phyloP scores from a whole-genome alignment of 2,888 invertebrate genomes.

The Cylloceria caligata region DNA sequence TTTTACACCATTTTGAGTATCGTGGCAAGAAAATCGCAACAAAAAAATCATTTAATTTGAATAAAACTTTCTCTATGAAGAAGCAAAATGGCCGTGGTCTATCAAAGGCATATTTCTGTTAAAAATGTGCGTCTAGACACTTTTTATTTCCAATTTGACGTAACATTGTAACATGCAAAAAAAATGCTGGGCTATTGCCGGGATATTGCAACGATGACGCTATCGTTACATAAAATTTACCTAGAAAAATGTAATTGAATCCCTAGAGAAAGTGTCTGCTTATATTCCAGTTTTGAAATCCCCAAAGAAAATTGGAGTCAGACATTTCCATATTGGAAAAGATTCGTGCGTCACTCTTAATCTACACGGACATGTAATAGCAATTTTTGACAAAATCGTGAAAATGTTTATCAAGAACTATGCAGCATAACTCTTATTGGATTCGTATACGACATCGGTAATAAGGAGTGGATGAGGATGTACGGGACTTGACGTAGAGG shows the following conservation, averaged over 20 bases:
- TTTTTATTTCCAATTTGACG: neutral
- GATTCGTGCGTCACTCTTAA: neutral
- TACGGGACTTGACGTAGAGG: neutral
- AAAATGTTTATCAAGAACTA: neutral
- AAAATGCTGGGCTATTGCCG: too few relatives aligned
- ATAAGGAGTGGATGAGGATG: constrained; percentile 19
- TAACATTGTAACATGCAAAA: neutral
- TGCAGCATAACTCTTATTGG: constrained; percentile 33
- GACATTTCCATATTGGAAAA: neutral
- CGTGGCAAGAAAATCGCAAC: too few relatives aligned
- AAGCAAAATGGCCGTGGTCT: too few relatives aligned
- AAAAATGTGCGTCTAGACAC: too few relatives aligned
- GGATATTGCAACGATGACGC: neutral
- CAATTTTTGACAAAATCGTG: neutral
- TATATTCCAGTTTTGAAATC: neutral
- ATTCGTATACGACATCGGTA: constrained; percentile 14
- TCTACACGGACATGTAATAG: neutral
- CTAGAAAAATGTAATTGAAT: neutral
- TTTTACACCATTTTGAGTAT: too few relatives aligned
- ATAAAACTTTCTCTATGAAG: too few relatives aligned
- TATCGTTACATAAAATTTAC: neutral
- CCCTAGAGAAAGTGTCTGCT: too few relatives aligned
- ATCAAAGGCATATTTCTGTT: too few relatives aligned
- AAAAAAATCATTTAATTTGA: too few relatives aligned
- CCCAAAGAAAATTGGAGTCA: neutral